A percentile compares a stretch with the other conserved stretches of the same genome.
phyloP scores from a whole-genome alignment of 2,888 invertebrate species.

The Heliconius cydno region DNA sequence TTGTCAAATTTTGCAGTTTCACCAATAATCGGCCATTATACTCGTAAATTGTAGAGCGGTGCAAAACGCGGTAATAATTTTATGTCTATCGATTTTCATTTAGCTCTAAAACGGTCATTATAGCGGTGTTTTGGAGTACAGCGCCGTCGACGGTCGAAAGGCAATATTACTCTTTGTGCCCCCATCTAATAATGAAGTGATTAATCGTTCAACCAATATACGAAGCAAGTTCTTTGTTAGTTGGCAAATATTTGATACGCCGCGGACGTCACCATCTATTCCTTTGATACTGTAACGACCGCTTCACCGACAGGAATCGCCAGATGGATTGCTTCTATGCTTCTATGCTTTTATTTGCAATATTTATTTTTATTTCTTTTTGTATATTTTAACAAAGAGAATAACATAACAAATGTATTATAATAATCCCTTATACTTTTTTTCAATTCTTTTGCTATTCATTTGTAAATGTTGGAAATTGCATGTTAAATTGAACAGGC shows the following conservation, averaged over 20 bases:
- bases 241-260: conserved; percentile 70
- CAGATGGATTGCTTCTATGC: conserved; percentile 12
- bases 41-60: conserved; percentile 40
- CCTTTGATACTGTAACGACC: conserved; percentile 52
- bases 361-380: conserved; percentile 13
- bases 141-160: conserved; percentile 65
- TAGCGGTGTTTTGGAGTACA: conserved; percentile 72
- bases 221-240: conserved; percentile 76
- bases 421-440: too few relatives aligned
- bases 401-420: not conserved
- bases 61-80: conserved; percentile 51
- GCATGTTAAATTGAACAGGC: too few relatives aligned
- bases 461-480: too few relatives aligned
- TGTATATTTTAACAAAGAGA: conserved; percentile 1
- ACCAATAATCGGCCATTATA: conserved; percentile 40
- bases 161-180: conserved; percentile 78
- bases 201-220: conserved; percentile 78
- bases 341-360: not conserved
- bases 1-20: conserved; percentile 35
- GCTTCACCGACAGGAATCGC: conserved; percentile 7
- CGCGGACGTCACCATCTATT: conserved; percentile 49
- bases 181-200: conserved; percentile 77
- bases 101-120: conserved; percentile 78
- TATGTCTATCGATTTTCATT: conserved; percentile 75
- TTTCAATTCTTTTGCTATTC: too few relatives aligned